Conservation (phyloP, 2,888 invertebrate genomes). For the Euspilapteryx auroguttella region DNA sequence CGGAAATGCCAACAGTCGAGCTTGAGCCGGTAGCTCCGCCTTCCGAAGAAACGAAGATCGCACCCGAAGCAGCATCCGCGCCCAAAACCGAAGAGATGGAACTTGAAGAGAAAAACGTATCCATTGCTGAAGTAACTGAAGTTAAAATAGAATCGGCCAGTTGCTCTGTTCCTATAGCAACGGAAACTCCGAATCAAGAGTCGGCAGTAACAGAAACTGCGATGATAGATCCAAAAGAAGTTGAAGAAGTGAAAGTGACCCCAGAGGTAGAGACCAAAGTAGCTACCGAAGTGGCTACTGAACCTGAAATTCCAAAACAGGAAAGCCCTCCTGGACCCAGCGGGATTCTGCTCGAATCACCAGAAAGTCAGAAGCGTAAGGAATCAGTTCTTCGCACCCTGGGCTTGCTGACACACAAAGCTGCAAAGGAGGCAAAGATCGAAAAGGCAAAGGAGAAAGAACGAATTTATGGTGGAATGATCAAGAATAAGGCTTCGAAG, state of each 20-base stretch:
- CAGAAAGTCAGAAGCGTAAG: conserved; percentile 69
- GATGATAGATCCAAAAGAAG: not conserved
- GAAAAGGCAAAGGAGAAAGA: conserved; percentile 57
- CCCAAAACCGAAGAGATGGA: conserved; percentile 22
- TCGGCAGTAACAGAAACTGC: not conserved
- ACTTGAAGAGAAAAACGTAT: conserved; percentile 18
- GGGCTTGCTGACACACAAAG: conserved; percentile 74
- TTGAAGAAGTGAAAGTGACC: not conserved
- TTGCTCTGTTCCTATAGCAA: not conserved
- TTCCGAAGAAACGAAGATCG: conserved; percentile 22
- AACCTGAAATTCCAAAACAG: not conserved
- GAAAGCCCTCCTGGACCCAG: conserved; percentile 27
- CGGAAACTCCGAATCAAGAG: not conserved
- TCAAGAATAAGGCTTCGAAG: conserved; percentile 21
- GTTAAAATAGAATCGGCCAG: not conserved
- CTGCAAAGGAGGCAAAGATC: conserved; percentile 69
- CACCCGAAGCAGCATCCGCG: conserved; percentile 21
- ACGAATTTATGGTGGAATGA: conserved; percentile 23
- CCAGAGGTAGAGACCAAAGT: not conserved
- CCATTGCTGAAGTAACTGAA: conserved; percentile 3
- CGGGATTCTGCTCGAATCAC: conserved; percentile 46
- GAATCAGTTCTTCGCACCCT: conserved; percentile 74
- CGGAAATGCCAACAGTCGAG: conserved; percentile 24
- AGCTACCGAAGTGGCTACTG: too few relatives aligned
- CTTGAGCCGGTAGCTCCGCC: conserved; percentile 33